Conservation (phyloP, 1,140 invertebrate species). For the Ostrea edulis region DNA sequence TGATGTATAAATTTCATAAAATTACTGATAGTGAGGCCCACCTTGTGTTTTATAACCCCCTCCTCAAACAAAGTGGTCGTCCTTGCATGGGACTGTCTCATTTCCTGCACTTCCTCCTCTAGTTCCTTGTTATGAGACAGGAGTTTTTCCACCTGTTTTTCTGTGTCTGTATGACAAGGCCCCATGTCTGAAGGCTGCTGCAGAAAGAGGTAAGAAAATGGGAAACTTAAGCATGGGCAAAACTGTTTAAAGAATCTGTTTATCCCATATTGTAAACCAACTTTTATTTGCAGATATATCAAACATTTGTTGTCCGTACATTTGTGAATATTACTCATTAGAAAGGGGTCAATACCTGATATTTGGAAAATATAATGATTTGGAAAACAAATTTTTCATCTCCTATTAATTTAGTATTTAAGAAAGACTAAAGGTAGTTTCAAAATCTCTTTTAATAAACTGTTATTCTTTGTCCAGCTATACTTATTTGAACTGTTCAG, state of each 20-base stretch:
- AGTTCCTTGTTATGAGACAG: conserved; percentile 71
- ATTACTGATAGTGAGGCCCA: background rate
- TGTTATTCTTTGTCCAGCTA: too few relatives aligned
- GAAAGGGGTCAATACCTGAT: background rate
- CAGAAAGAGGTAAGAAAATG: background rate
- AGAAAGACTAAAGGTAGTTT: too few relatives aligned
- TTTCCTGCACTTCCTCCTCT: conserved; percentile 60
- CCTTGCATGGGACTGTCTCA: conserved; percentile 42
- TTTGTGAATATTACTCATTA: too few relatives aligned
- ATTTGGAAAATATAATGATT: too few relatives aligned
- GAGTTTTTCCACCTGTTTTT: conserved; percentile 75
- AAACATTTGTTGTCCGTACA: too few relatives aligned
- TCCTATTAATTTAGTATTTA: too few relatives aligned
- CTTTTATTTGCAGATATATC: background rate
- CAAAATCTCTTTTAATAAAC: too few relatives aligned
- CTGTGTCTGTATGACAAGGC: conserved; percentile 69
- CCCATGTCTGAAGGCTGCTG: conserved; percentile 51
- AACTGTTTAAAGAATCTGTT: background rate
- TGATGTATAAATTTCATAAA: too few relatives aligned
- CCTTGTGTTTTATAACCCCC: conserved; percentile 55
- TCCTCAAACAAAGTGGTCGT: conserved; percentile 54
- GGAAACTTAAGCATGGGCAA: background rate
- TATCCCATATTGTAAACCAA: background rate
- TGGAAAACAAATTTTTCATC: too few relatives aligned
- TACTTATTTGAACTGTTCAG: too few relatives aligned